Base-by-base conservation (phyloP, 2,888 invertebrate species). In the Seira sanloemensis region DNA sequence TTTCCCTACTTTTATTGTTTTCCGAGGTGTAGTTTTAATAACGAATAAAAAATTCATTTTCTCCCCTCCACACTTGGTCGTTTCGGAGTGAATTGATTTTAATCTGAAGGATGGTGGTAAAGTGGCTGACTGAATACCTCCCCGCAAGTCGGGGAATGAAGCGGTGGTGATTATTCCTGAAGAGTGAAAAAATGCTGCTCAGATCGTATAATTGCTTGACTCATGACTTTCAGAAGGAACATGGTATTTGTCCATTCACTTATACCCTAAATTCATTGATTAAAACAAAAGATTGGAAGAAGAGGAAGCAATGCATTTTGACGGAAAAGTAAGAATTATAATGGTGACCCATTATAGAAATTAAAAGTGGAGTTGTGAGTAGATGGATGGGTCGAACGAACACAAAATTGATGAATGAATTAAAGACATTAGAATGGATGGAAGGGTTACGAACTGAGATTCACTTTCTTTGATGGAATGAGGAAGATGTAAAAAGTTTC, bases 41-140 rank as follows among this genome's bases (percentile, higher is more conserved):
- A 50, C 5, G 46, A 21, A 37, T 18, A 9, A 24, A 66, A 76
- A 68, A 54, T 58, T 58, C 58, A 24, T 54, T 24, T 54, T 25
- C 9, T 25, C 72, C 27, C 9, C 16, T 46, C 18, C 19, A 21
- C 18, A 21, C 62, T 69, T 66, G 65, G 72, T 78, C 72, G 78
- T 75, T 75, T 80, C 54, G 68, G 25, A 76, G 50, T 75, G 80
- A 81, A 81, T 81, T 46, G 81, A 81, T 81, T 81, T 81, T 69
- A 69, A 18, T 81, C 74, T 80, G 69, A 67, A 25, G 68, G 58
- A 58, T 58, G 58, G n/a, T n/a, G n/a, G 65, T 71, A 67, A 75
- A 69, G 58, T 58, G 58, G 58, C 58, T 58, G 58, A 58, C 7
- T 58, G 58, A 75, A 62, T 27, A 74, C 37, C 78, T 75, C 74